Evolutionary conservation across 2,888 invertebrate genomes (phyloP).

Genomic region (Steromphala cineraria): DNA sequence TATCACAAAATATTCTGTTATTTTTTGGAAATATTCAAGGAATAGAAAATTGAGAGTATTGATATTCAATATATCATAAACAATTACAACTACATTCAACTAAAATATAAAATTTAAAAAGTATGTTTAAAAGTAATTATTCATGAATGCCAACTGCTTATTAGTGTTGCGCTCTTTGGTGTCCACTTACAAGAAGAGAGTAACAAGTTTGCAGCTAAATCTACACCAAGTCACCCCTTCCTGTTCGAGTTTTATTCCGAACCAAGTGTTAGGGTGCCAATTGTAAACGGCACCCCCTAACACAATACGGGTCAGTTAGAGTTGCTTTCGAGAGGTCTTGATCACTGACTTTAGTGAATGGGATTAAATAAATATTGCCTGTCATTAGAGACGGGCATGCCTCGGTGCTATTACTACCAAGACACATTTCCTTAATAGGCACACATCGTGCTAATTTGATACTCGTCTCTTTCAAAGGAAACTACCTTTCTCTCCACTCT

Average conservation of each 20-base stretch:
- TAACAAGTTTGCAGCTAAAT: background rate
- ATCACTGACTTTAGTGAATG: slow-evolving; percentile 21
- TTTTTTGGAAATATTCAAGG: too few relatives aligned
- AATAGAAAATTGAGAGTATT: too few relatives aligned
- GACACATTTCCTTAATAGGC: slow-evolving; percentile 14
- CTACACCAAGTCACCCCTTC: background rate
- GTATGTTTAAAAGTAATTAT: too few relatives aligned
- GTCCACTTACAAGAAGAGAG: too few relatives aligned
- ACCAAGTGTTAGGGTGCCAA: slow-evolving; percentile 12
- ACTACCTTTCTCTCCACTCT: background rate
- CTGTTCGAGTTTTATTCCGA: background rate
- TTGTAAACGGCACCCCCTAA: background rate
- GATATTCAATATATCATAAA: too few relatives aligned
- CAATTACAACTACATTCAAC: too few relatives aligned
- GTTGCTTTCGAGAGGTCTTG: background rate
- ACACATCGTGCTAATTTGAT: slow-evolving; percentile 17
- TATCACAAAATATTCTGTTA: too few relatives aligned
- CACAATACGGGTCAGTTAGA: slow-evolving; percentile 8
- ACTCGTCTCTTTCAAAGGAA: slow-evolving; percentile 8
- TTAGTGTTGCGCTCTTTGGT: too few relatives aligned
- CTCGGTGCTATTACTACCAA: background rate
- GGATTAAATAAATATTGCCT: slow-evolving; percentile 24
- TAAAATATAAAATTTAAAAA: too few relatives aligned
- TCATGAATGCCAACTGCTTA: too few relatives aligned
- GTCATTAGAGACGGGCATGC: slow-evolving; percentile 17